Evolutionary conservation across 2,797 vertebrate species (phyloP).

Genomic region (Neosilurus mollespiculum): DNA sequence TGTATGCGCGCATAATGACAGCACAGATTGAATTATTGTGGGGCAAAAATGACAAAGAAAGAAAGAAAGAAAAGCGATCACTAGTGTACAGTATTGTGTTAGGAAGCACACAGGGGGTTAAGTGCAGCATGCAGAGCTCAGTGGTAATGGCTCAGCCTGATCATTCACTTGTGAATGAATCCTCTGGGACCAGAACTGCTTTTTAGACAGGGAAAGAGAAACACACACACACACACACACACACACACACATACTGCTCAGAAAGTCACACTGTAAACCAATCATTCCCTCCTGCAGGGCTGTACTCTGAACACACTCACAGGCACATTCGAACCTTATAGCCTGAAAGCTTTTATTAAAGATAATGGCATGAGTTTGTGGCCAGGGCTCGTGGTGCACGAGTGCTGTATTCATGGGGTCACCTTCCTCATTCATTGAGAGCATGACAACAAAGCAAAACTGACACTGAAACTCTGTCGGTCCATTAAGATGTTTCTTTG

Average conservation of each 20-base stretch:
- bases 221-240: conserved; percentile 44
- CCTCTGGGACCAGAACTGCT: conserved; percentile 51
- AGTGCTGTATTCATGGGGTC: conserved; percentile 33
- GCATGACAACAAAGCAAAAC: conserved; percentile 16
- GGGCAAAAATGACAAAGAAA: conserved; percentile 19
- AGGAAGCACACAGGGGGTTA: conserved; percentile 54
- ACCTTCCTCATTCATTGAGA: conserved; percentile 16
- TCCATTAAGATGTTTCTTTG: conserved; percentile 19
- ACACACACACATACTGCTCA: conserved; percentile 42
- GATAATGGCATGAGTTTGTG: conserved; percentile 36
- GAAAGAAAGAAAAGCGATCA: conserved; percentile 11
- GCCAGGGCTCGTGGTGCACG: not conserved
- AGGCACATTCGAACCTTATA: conserved; percentile 39
- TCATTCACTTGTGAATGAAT: conserved; percentile 59
- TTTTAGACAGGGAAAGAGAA: conserved; percentile 41
- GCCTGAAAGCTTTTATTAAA: conserved; percentile 45
- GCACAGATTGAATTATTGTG: conserved; percentile 7
- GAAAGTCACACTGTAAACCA: conserved; percentile 54
- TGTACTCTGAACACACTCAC: conserved; percentile 38
- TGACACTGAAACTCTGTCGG: conserved; percentile 26
- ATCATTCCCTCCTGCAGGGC: conserved; percentile 54
- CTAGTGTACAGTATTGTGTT: conserved; percentile 29
- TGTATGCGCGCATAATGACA: conserved; percentile 7
- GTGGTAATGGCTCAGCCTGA: conserved; percentile 54
- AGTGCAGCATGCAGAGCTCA: conserved; percentile 55